These are phyloP conservation scores for Melanogrammus aeglefinus DNA, from an alignment of 2,797 vertebrate species.

Conservation along the genomic window DNA sequence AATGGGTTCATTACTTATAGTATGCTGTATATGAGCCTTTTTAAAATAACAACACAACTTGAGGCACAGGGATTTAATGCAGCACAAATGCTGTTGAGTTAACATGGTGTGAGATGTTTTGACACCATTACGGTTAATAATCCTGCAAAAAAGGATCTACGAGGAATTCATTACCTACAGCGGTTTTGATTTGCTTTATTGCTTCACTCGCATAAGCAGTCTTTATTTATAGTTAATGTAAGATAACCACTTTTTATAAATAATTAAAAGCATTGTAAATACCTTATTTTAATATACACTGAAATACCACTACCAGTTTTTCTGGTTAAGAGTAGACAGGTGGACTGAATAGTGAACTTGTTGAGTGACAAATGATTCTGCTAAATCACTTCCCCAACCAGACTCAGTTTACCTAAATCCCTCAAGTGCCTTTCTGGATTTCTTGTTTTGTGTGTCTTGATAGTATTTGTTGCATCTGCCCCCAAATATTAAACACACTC, in stretches of 20 bases:
- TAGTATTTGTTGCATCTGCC: not conserved
- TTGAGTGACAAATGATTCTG: not conserved
- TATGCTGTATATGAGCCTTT: not conserved
- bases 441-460: not conserved
- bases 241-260: not conserved
- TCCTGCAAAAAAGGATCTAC: not conserved
- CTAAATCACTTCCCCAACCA: not conserved
- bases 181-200: not conserved
- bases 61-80: not conserved
- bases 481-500: not conserved
- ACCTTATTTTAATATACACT: not conserved
- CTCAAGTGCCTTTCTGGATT: not conserved
- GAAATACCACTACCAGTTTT: not conserved
- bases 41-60: not conserved
- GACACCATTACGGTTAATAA: not conserved
- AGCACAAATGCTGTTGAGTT: not conserved
- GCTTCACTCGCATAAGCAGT: not conserved
- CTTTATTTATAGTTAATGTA: not conserved
- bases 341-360: not conserved
- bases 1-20: not conserved
- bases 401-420: not conserved
- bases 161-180: not conserved
- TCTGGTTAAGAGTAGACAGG: not conserved
- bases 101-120: no score
- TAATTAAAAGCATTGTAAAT: slow-evolving; percentile 1